These are phyloP conservation scores for Steinernema khuongi DNA, from an alignment of 1,140 invertebrate species.

Conservation along the genomic window DNA sequence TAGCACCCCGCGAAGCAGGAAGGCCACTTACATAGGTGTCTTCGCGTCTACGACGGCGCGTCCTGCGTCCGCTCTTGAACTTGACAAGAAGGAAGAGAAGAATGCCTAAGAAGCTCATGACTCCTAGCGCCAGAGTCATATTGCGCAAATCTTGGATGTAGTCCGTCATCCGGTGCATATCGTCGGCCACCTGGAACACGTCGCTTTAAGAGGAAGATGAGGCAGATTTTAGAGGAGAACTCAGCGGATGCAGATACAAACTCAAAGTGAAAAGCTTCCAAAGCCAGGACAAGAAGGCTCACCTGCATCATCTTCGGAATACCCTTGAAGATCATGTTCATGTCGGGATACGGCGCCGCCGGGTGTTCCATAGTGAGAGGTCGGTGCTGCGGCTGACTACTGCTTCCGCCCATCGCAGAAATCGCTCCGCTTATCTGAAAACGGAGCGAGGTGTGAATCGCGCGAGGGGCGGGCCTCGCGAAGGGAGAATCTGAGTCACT, in stretches of 20 bases:
- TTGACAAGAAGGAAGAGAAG: constrained; percentile 24
- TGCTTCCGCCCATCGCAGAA: constrained; percentile 12
- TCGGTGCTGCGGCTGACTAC: constrained; percentile 1
- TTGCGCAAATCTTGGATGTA: constrained; percentile 49
- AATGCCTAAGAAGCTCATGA: constrained; percentile 14
- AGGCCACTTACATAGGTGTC: not conserved
- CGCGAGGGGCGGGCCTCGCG: not conserved
- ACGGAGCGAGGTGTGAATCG: not conserved
- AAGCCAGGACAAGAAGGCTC: not conserved
- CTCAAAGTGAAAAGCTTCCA: not conserved
- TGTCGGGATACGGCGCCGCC: constrained; percentile 25
- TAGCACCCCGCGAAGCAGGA: no score
- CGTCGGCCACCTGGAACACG: constrained; percentile 42
- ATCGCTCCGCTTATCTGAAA: constrained; percentile 12
- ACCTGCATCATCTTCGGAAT: constrained; percentile 51
- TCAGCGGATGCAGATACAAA: not conserved
- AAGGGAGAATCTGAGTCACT: not conserved
- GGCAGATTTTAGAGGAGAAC: not conserved
- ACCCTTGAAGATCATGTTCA: constrained; percentile 44
- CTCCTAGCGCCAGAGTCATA: constrained; percentile 36
- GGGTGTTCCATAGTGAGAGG: not conserved
- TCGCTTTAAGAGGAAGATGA: not conserved
- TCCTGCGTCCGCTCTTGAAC: constrained; percentile 9
- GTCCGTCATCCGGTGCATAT: constrained; percentile 50
- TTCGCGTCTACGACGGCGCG: not conserved